Evolutionary conservation across 2,113 vertebrate genomes (phyloP).

Genomic region (Mixornis gularis): DNA sequence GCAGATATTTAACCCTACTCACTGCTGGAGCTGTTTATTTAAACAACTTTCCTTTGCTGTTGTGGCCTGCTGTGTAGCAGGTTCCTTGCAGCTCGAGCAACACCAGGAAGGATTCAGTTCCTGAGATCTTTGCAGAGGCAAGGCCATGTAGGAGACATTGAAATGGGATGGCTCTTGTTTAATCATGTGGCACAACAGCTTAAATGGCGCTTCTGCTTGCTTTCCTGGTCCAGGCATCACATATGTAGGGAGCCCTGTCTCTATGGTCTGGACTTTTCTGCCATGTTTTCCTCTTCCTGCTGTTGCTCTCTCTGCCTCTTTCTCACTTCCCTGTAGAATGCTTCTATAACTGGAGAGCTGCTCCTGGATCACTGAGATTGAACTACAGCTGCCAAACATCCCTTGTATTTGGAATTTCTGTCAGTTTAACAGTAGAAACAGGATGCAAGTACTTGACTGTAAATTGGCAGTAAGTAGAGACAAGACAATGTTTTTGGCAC

Average conservation of each 20-base stretch:
- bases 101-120: background rate
- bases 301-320: background rate
- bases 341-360: background rate
- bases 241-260: background rate
- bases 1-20: background rate
- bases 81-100: background rate
- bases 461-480: conserved; percentile 10
- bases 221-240: background rate
- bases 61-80: background rate
- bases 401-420: conserved; percentile 14
- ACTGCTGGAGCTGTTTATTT: background rate
- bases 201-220: background rate
- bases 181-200: background rate
- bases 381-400: background rate
- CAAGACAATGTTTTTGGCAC: background rate
- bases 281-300: background rate
- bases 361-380: background rate
- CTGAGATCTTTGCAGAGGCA: background rate
- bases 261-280: background rate
- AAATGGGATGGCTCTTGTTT: background rate
- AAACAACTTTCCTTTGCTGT: background rate
- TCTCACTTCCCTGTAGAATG: background rate
- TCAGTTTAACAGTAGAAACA: conserved; percentile 2
- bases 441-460: conserved; percentile 31
- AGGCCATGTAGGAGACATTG: rapidly evolving